Evolutionary conservation across 2,888 invertebrate genomes (phyloP).

Genomic region (Pheosia gnoma): DNA sequence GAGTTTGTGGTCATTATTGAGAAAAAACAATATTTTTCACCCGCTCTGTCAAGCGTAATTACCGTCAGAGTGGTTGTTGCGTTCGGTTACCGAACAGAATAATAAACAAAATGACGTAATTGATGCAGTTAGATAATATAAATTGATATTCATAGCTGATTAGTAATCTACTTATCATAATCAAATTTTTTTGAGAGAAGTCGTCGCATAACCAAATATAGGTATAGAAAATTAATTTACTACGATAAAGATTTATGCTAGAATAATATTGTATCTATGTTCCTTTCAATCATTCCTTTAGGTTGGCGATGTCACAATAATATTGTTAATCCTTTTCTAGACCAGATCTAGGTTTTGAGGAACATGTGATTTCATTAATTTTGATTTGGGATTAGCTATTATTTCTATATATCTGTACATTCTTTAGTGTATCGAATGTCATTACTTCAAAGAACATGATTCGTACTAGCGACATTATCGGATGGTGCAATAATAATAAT

Average conservation of each 20-base stretch:
- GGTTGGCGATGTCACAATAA: too few relatives aligned
- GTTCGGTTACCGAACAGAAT: not conserved
- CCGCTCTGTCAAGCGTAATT: not conserved
- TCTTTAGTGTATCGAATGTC: too few relatives aligned
- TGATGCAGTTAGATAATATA: conserved; percentile 3
- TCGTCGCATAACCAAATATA: conserved; percentile 2
- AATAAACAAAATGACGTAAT: conserved; percentile 1
- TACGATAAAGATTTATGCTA: not conserved
- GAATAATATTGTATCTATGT: too few relatives aligned
- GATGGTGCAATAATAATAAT: too few relatives aligned
- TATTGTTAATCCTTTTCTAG: too few relatives aligned
- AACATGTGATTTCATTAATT: too few relatives aligned
- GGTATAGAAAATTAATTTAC: not conserved
- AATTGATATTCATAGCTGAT: conserved; percentile 6
- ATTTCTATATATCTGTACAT: too few relatives aligned
- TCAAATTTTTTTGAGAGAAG: conserved; percentile 5
- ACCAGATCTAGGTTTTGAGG: too few relatives aligned
- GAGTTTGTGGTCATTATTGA: not conserved
- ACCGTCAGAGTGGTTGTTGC: not conserved
- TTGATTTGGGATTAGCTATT: too few relatives aligned
- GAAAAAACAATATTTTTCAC: not conserved
- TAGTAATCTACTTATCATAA: conserved; percentile 6
- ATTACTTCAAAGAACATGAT: too few relatives aligned
- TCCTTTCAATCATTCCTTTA: too few relatives aligned
- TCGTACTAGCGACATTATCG: too few relatives aligned